Evolutionary conservation across 2,888 invertebrate species (phyloP), one percentile per base, ranked within the genome.

Genomic region (Alcis repandata): DNA sequence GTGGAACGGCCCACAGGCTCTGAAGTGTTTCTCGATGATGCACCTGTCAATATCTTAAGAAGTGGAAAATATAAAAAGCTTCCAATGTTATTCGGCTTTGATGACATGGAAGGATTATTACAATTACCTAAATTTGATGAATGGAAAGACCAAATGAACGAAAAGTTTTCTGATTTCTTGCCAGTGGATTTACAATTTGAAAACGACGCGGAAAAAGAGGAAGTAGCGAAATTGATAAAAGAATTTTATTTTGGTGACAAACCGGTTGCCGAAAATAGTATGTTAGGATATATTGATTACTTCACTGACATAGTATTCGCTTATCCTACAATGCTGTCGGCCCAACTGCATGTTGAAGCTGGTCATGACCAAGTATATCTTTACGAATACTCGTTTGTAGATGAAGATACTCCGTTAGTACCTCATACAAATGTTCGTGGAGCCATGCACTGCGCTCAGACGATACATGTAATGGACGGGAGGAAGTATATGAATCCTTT

Each of bases 301-400:
- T 85, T 80, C 46, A 71, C 83, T 2, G 92, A 95, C 92, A 57
- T 78, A 0, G 20, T 69, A 13, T 84, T 87, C 59, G 67, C 70
- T 0, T 79, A 78, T 63, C 68, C 83, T 0, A 76, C 75, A 11
- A 48, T 85, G 4, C 67, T 77, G 62, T 73, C 84, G 0, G 69
- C 79, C 0, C 76, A 79, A 11, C 48, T 83, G 9, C 81, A 84
- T 20, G 69, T 74, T 1, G 74, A 82, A 45, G 78, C 79, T 40
- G 84, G 87, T 1, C 78, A 87, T 63, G 61, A 84, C 52, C 65
- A 82, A 64, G 64, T 88, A 8, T 88, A 83, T 70, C 69, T 89
- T 46, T 89, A 85, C 58, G 78, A 84, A 63, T 89, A 80, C 67
- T 76, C 78, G 0, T 89, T 79, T 69, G 76, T 74, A 6, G 81